Base-by-base conservation (phyloP, 2,888 invertebrate genomes). In the Drosophila pegasa region DNA sequence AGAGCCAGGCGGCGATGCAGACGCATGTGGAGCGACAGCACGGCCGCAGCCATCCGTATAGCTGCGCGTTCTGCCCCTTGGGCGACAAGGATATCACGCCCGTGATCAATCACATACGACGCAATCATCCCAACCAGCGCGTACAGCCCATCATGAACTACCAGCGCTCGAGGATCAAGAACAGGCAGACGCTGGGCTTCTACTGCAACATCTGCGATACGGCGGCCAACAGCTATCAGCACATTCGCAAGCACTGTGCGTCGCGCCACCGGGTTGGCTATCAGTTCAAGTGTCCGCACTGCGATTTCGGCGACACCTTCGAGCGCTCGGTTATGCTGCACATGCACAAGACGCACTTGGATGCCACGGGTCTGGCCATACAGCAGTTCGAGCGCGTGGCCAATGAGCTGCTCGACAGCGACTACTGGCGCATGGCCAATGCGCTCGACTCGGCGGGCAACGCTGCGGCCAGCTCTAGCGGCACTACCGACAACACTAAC, bases 231-330 rank as follows among this genome's bases (percentile, higher is more conserved):
- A 84, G 47, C 0, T 71, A 60, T 43, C 74, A 75, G 8, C 71
- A 64, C 22, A 90, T 90, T 14, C 45, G 60, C 0, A 12, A 31
- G 0, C 90, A 90, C 55, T 80, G 79, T 8, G 51, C 37, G 8
- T 0, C 20, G 0, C 10, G 35, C 2, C 97, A 97, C 86, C 93
- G 94, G 31, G 93, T 95, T 2, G 94, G 94, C 65, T 93, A 94
- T 82, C 96, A 96, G 74, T 96, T 93, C 90, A 95, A 95, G 80
- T 97, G 97, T 84, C 93, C 93, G 0, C 92, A 95, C 68, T 97
- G 97, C 77, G 89, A 93, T 0, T 96, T 94, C 75, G 93, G 93
- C 29, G 92, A 55, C 2, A 0, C 14, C 0, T 0, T 57, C 20
- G 88, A 87, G n/a, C 88, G 84, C 1, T 29, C 40, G 12, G 66